These are phyloP conservation scores for Brachypodius melanocephalos DNA, from an alignment of 2,113 vertebrate genomes.

Conservation along the genomic window DNA sequence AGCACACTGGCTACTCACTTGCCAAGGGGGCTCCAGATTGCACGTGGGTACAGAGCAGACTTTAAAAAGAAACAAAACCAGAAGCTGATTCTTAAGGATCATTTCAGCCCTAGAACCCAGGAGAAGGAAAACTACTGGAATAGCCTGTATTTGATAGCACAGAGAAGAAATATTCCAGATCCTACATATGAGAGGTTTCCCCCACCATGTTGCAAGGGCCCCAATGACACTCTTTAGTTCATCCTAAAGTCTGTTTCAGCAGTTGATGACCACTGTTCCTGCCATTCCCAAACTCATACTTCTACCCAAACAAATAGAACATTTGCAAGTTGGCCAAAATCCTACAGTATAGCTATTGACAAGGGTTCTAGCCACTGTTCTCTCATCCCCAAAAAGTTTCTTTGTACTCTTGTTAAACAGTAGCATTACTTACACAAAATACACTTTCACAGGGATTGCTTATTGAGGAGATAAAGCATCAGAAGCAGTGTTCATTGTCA, in stretches of 20 bases:
- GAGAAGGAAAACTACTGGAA: not conserved
- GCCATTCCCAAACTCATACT: not conserved
- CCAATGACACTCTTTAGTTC: not conserved
- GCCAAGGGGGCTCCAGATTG: not conserved
- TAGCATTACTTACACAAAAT: not conserved
- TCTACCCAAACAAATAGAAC: not conserved
- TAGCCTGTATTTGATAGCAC: not conserved
- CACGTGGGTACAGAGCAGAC: not conserved
- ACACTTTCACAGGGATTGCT: not conserved
- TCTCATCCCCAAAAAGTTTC: not conserved
- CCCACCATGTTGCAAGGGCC: not conserved
- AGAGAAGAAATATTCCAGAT: not conserved
- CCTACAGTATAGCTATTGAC: not conserved
- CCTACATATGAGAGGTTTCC: accelerated
- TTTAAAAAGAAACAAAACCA: not conserved
- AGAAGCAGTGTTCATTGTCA: not conserved
- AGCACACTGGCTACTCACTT: not conserved
- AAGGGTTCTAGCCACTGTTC: not conserved
- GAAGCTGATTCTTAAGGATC: not conserved
- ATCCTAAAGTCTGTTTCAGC: not conserved
- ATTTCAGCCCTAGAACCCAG: not conserved
- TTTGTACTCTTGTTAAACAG: not conserved
- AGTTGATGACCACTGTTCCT: not conserved
- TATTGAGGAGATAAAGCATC: not conserved
- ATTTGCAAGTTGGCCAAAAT: not conserved